Percentiles rank a stretch among this genome's conserved stretches.
Conservation (phyloP, 2,113 vertebrate genomes). For the Eulacestoma nigropectus region DNA sequence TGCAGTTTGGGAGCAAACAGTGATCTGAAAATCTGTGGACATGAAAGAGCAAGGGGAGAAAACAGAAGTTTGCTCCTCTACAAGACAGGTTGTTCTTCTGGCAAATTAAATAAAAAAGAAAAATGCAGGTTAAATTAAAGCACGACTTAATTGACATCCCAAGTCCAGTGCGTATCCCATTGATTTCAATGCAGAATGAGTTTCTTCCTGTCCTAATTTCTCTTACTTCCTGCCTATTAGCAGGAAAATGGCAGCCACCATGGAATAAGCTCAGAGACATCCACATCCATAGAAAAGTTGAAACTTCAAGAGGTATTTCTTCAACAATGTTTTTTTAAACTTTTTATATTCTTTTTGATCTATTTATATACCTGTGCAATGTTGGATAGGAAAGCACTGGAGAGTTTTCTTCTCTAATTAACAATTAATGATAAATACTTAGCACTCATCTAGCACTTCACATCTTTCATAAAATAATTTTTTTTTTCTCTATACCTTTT, state of each 20-base stretch:
- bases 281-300: constrained; percentile 72
- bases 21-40: not conserved
- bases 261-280: constrained; percentile 72
- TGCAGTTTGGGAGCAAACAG: not conserved
- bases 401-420: constrained; percentile 45
- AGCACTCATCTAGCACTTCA: constrained; percentile 45
- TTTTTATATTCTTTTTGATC: constrained; percentile 61
- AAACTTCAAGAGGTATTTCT: constrained; percentile 74
- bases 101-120: not conserved
- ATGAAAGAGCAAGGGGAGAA: not conserved
- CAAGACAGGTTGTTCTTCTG: not conserved
- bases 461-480: constrained; percentile 43
- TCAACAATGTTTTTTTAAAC: constrained; percentile 68
- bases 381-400: constrained; percentile 60
- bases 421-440: constrained; percentile 53
- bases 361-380: constrained; percentile 65
- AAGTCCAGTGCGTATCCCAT: constrained; percentile 54
- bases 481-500: constrained; percentile 50
- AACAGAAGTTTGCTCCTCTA: not conserved
- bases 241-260: constrained; percentile 71
- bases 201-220: constrained; percentile 71
- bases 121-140: not conserved
- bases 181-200: constrained; percentile 68
- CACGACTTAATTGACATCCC: constrained; percentile 8
- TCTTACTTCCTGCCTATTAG: constrained; percentile 74